Conservation (phyloP, 2,888 invertebrate genomes). For the Junonia oenone region DNA sequence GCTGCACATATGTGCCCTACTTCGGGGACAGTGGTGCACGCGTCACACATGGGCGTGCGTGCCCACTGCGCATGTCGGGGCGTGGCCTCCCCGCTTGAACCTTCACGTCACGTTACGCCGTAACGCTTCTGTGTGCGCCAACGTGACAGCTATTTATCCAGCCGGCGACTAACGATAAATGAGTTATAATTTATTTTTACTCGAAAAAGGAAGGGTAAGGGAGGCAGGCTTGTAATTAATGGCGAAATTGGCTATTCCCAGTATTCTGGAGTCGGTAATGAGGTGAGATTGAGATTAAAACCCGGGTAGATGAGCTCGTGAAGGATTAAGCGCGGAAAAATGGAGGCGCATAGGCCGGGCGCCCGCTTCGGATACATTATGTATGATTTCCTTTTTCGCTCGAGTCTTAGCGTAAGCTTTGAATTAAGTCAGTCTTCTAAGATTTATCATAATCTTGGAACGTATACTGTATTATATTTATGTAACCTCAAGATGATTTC, state of each 20-base stretch:
- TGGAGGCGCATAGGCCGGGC: slow-evolving; percentile 28
- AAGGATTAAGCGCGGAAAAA: slow-evolving; percentile 58
- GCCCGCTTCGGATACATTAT: slow-evolving; percentile 34
- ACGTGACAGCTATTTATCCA: slow-evolving; percentile 68
- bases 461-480: slow-evolving; percentile 3
- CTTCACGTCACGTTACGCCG: slow-evolving; percentile 51
- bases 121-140: slow-evolving; percentile 49
- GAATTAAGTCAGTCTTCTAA: slow-evolving; percentile 20
- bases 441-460: slow-evolving; percentile 23
- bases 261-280: slow-evolving; percentile 74
- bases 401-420: slow-evolving; percentile 24
- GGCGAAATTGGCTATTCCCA: slow-evolving; percentile 76
- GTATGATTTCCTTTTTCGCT: slow-evolving; percentile 34
- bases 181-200: slow-evolving; percentile 79
- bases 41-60: slow-evolving; percentile 59
- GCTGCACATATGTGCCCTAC: slow-evolving; percentile 53
- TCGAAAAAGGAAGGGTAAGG: slow-evolving; percentile 70
- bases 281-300: slow-evolving; percentile 78
- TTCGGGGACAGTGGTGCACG: slow-evolving; percentile 50
- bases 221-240: slow-evolving; percentile 67
- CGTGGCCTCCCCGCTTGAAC: slow-evolving; percentile 57
- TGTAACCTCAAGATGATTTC: background rate
- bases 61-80: slow-evolving; percentile 63
- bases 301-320: slow-evolving; percentile 68
- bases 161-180: slow-evolving; percentile 67